Percentiles rank a stretch among this genome's conserved stretches.
phyloP scores from a whole-genome alignment of 1,140 invertebrate species.

The Maniola jurtina region DNA sequence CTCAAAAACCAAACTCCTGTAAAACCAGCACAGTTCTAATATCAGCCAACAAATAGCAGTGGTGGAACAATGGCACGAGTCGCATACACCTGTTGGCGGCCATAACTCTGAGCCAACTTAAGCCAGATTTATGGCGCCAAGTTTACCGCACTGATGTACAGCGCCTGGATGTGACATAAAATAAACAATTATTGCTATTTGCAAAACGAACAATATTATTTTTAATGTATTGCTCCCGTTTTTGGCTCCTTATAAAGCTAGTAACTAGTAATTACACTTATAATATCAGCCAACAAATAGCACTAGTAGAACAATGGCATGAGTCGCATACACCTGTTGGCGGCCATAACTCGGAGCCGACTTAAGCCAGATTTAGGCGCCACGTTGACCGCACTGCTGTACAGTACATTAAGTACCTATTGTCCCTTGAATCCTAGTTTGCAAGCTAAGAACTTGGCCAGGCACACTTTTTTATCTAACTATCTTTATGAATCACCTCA shows the following conservation, averaged over 20 bases:
- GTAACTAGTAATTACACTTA: too few relatives aligned
- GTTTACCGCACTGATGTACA: conserved; percentile 22
- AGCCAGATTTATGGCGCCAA: conserved; percentile 54
- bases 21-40: background rate
- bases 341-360: conserved; percentile 40
- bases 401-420: too few relatives aligned
- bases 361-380: conserved; percentile 54
- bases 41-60: conserved; percentile 21
- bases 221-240: background rate
- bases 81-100: conserved; percentile 57
- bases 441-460: too few relatives aligned
- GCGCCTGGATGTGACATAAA: conserved; percentile 7
- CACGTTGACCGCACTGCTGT: conserved; percentile 27
- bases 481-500: too few relatives aligned
- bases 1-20: too few relatives aligned
- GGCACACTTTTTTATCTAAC: too few relatives aligned
- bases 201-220: too few relatives aligned
- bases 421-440: too few relatives aligned
- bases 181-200: background rate
- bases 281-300: conserved; percentile 20
- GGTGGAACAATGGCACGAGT: conserved; percentile 30
- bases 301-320: conserved; percentile 24
- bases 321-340: conserved; percentile 58
- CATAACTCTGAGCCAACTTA: conserved; percentile 43
- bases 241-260: too few relatives aligned